Evolutionary conservation across 2,888 invertebrate species (phyloP).

Genomic region (Tholera decimalis): DNA sequence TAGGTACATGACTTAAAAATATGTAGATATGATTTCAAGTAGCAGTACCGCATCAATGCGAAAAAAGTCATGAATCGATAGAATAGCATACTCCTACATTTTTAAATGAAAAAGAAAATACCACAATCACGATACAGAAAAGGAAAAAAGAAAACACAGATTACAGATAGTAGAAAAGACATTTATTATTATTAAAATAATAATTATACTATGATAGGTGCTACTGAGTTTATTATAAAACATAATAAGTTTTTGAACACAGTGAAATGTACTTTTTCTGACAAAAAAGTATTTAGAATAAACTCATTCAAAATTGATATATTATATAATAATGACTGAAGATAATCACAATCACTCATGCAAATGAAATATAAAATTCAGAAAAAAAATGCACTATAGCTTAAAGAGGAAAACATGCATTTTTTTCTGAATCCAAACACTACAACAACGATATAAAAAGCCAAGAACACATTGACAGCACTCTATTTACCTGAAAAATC

Average conservation of each 20-base stretch:
- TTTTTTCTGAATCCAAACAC: constrained; percentile 61
- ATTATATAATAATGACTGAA: constrained; percentile 29
- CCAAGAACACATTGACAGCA: constrained; percentile 72
- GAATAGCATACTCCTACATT: constrained; percentile 12
- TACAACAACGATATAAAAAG: constrained; percentile 62
- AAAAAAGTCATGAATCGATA: constrained; percentile 6
- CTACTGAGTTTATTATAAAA: constrained; percentile 38
- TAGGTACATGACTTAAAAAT: constrained; percentile 10
- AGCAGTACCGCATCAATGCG: not conserved
- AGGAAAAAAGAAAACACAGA: constrained; percentile 66
- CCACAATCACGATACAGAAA: constrained; percentile 49
- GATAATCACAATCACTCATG: constrained; percentile 50
- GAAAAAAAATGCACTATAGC: constrained; percentile 1
- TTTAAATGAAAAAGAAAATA: constrained; percentile 33
- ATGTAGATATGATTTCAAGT: constrained; percentile 8
- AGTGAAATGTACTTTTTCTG: not conserved
- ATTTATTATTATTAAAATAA: constrained; percentile 60
- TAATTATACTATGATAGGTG: constrained; percentile 19
- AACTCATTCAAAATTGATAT: constrained; percentile 28
- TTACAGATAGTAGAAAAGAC: constrained; percentile 50
- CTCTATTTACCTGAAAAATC: constrained; percentile 93
- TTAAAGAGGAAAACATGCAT: not conserved
- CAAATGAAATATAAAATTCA: constrained; percentile 10
- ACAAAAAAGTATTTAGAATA: constrained; percentile 6
- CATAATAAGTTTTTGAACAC: not conserved